Evolutionary conservation across 92 coral and sea anemone genomes (phyloP), one percentile per base, ranked within the genome.

Genomic region (Epizoanthus ramosus): DNA sequence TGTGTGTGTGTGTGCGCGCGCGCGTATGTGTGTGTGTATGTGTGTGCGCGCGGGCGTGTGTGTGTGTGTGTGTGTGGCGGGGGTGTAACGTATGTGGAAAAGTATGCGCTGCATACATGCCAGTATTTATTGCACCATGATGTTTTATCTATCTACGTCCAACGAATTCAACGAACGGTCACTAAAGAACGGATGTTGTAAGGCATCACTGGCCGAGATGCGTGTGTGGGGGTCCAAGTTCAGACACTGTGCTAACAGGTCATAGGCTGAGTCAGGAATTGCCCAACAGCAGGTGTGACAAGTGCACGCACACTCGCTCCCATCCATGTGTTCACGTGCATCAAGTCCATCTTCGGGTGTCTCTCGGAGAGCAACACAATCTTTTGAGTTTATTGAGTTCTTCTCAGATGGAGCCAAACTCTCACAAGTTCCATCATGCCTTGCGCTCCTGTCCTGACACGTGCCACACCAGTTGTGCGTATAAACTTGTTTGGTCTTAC

Each of bases 221-320:
- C 99, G 90, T 22, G 95, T 84, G 50, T 72, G 85, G 3, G 99
- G 99, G 65, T 96, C 91, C 57, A 96, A 80, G 70, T 94, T 98
- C n/a, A 96, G 89, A 63, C 98, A 90, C 73, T 92, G 91, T 52
- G 90, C 86, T 16, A 96, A 66, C 5, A 96, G 87, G 65, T 92
- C 93, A 63, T 96, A 96, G 6, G 99, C 99, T 39, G 91, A 68
- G 63, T 85, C 87, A 23, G 95, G 94, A 15, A 92, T 83, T 28
- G 87, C 72, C 94, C 93, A 86, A 28, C 97, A 91, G 57, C 99
- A 96, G 22, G 82, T 70, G 57, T 81, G 89, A 63, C 95, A 88
- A 7, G 69, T 19, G 81, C 94, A 89, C 22, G 56, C 64, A 77
- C 99, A 96, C 60, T 79, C 75, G 52, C 92, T 90, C 9, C 98